phyloP scores from a whole-genome alignment of 2,113 vertebrate genomes.

The Carassius carassius region DNA sequence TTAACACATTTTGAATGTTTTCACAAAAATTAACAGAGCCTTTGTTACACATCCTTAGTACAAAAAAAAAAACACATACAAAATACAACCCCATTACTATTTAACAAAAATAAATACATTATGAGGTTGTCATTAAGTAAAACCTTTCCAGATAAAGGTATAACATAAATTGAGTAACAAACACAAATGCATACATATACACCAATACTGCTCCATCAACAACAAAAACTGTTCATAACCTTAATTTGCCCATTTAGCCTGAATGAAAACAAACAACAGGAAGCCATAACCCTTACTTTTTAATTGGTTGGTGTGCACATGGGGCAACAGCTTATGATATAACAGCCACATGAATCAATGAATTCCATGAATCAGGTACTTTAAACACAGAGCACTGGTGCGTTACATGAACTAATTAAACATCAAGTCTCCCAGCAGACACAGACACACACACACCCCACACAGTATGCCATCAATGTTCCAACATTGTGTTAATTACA shows the following conservation, averaged over 20 bases:
- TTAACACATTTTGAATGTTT: no score
- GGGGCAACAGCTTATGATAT: slow-evolving; percentile 54
- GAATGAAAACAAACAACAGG: slow-evolving; percentile 66
- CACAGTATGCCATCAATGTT: slow-evolving; percentile 55
- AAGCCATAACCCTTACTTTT: slow-evolving; percentile 77
- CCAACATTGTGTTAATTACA: slow-evolving; percentile 33
- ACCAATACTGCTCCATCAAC: not conserved
- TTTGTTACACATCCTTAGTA: no score
- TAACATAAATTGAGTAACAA: no score
- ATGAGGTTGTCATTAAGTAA: no score
- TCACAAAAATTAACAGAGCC: not conserved
- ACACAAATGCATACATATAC: no score
- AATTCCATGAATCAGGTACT: slow-evolving; percentile 53
- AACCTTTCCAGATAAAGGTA: no score
- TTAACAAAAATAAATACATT: no score
- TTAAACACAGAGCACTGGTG: slow-evolving; percentile 71
- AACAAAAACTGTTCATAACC: not conserved
- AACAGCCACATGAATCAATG: slow-evolving; percentile 63
- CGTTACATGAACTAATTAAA: slow-evolving; percentile 76
- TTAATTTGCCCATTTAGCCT: slow-evolving; percentile 51
- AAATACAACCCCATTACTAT: no score
- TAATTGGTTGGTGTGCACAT: slow-evolving; percentile 75
- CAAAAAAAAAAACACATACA: no score
- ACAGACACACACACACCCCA: slow-evolving; percentile 53
- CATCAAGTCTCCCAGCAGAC: slow-evolving; percentile 55